Evolutionary conservation across 2,888 invertebrate species (phyloP), one percentile per base, ranked within the genome.

Genomic region (Leuctra nigra): DNA sequence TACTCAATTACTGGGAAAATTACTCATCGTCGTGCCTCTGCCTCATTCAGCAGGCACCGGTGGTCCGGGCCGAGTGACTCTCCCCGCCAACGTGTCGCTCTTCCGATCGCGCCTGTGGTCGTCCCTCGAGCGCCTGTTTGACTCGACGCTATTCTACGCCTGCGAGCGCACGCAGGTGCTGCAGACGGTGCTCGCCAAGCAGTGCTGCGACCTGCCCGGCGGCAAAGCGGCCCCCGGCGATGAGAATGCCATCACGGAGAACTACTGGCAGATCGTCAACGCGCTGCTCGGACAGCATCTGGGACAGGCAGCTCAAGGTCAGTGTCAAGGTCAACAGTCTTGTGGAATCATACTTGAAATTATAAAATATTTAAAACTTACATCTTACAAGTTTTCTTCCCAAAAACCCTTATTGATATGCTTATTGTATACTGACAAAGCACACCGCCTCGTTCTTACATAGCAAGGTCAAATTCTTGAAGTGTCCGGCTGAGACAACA

Each of bases 61-160:
- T 25, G 76, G 74, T 7, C 80, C 82, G 1, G 84, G 84, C 3
- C 71, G 81, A 66, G 78, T 81, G 1, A 73, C 78, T 33, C 73
- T 80, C 65, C 79, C 80, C 6, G 72, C 77, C 1, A 77, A 79
- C 61, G 75, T 77, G 7, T 75, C 79, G 23, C 75, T 80, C 53
- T 78, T 84, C 64, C 72, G 84, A 60, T 79, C 76, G 38, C 77
- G 87, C 66, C 78, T 96, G 4, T 96, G 95, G 94, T 84, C 86
- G 59, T 91, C 91, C 64, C 79, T 96, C 66, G 93, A 95, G 68
- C 87, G 86, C 71, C 73, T 91, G 7, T 87, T 93, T 68, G 87
- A 88, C 67, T 82, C 83, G 58, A 83, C 84, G 57, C 78, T 90
- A 38, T 85, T 79, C 64, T 80, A 80, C 57, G 80, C 82, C 62